Percentiles rank a stretch among this genome's conserved stretches.
These are phyloP conservation scores for Sarcophaga variegata DNA, from an alignment of 2,888 invertebrate genomes.

Conservation along the genomic window DNA sequence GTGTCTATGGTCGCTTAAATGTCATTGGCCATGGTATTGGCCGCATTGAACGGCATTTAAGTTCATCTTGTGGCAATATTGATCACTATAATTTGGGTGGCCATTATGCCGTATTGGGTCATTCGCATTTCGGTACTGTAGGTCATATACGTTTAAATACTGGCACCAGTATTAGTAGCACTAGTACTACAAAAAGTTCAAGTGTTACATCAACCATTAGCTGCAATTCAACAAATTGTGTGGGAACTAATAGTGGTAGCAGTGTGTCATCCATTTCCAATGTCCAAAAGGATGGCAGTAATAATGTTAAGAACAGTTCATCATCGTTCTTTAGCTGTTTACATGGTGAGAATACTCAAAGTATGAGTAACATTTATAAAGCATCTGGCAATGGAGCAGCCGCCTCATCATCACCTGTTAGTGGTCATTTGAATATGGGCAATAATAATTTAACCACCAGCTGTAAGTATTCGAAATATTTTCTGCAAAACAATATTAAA, in stretches of 20 bases:
- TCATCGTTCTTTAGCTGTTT: constrained; percentile 82
- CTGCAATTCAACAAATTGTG: constrained; percentile 65
- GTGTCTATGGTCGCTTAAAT: constrained; percentile 83
- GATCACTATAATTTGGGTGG: constrained; percentile 82
- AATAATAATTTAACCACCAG: constrained; percentile 40
- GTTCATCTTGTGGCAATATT: constrained; percentile 86
- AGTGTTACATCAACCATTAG: constrained; percentile 70
- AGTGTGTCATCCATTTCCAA: constrained; percentile 49
- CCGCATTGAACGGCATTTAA: constrained; percentile 84
- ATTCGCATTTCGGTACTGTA: constrained; percentile 82
- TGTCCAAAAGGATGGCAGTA: constrained; percentile 71
- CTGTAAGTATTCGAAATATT: constrained; percentile 32
- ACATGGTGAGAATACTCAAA: constrained; percentile 82
- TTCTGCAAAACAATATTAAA: neutral
- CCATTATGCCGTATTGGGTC: constrained; percentile 81
- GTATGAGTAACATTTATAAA: constrained; percentile 81
- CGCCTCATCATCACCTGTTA: constrained; percentile 15
- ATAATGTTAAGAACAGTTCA: constrained; percentile 80
- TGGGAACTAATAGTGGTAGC: constrained; percentile 35
- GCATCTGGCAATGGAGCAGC: constrained; percentile 69
- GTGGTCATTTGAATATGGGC: constrained; percentile 44
- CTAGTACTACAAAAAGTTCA: constrained; percentile 70
- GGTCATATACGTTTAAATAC: constrained; percentile 81
- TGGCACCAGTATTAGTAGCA: constrained; percentile 60
- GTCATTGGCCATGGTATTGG: constrained; percentile 84